Evolutionary conservation across 2,797 vertebrate genomes (phyloP), one percentile per base, ranked within the genome.

Genomic region (Enteromius anoplus): DNA sequence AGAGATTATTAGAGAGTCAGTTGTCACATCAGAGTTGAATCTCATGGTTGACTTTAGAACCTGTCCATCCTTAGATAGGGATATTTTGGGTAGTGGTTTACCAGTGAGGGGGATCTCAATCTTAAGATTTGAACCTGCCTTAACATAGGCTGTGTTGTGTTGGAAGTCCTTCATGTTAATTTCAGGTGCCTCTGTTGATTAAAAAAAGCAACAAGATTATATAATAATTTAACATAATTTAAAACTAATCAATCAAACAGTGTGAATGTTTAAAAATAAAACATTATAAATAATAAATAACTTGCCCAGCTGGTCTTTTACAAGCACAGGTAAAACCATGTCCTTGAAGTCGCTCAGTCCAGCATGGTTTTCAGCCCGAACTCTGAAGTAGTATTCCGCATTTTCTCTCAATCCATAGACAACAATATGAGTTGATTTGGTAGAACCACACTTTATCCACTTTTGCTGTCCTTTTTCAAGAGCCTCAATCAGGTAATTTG

Each of bases 381-480:
- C 96, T 88, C 98, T 95, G 94, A 99, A 99, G 94, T 95, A 99
- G 89, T 99, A 99, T 86, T 99, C 97, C 21, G 92, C 92, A 32
- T 97, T 97, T 89, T 99, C 97, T 88, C 96, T 96, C 85, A 99
- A 95, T 73, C 97, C 96, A 45, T 91, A 95, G 84, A 99, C 95
- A 84, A 94, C 91, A 10, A 97, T 95, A 85, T 95, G 94, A 85
- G 94, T 95, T 83, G 92, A 92, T 91, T 98, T 99, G 62, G 97
- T 97, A 51, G 95, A 88, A 0, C 96, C 97, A 94, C 97, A 99
- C 87, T 96, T 98, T 65, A 97, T 93, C 98, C 98, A 99, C 81
- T 97, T 98, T 90, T 98, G 96, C 84, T 99, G 96, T 89, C 96
- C 98, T 89, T 98, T 99, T 90, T 99, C 98, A 90, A 97, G 92